Percentiles rank a stretch among this genome's conserved stretches.
These are phyloP conservation scores for Sinelater perroti DNA, from an alignment of 2,888 invertebrate species.

Conservation along the genomic window DNA sequence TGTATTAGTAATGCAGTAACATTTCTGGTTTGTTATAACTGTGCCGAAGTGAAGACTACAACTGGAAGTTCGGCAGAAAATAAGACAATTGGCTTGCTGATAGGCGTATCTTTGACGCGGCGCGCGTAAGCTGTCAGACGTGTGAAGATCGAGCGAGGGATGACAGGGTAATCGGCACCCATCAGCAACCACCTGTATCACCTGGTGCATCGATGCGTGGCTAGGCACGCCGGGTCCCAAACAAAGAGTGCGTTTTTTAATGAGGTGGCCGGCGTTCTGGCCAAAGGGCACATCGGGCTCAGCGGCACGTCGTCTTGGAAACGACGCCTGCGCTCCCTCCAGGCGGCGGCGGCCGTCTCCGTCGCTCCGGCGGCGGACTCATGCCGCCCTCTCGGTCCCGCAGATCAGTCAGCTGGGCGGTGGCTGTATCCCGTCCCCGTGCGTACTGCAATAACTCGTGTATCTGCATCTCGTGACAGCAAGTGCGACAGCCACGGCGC, in stretches of 20 bases:
- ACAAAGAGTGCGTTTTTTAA: slow-evolving; percentile 41
- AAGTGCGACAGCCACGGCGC: slow-evolving; percentile 35
- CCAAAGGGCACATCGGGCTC: slow-evolving; percentile 41
- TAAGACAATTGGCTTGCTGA: neutral
- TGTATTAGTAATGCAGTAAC: too few species aligned
- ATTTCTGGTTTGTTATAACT: too few species aligned
- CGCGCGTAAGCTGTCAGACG: slow-evolving; percentile 7
- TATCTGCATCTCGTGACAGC: slow-evolving; percentile 43
- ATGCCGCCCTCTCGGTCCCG: slow-evolving; percentile 56
- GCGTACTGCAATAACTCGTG: slow-evolving; percentile 44
- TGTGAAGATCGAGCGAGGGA: neutral
- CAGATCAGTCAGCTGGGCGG: slow-evolving; percentile 62
- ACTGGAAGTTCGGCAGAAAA: neutral
- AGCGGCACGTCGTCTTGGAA: slow-evolving; percentile 54
- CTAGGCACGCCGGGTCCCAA: slow-evolving; percentile 19
- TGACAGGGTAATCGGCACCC: neutral
- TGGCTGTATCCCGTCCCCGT: slow-evolving; percentile 61
- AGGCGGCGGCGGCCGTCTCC: slow-evolving; percentile 47
- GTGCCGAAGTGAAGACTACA: neutral
- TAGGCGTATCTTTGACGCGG: slow-evolving; percentile 2
- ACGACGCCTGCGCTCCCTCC: slow-evolving; percentile 58
- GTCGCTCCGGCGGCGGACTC: slow-evolving; percentile 46
- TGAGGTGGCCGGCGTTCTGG: slow-evolving; percentile 35
- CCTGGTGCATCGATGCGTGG: slow-evolving; percentile 15
- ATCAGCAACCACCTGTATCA: slow-evolving; percentile 44